Evolutionary conservation across 2,888 invertebrate genomes (phyloP).

Genomic region (Scaeva pyrastri): DNA sequence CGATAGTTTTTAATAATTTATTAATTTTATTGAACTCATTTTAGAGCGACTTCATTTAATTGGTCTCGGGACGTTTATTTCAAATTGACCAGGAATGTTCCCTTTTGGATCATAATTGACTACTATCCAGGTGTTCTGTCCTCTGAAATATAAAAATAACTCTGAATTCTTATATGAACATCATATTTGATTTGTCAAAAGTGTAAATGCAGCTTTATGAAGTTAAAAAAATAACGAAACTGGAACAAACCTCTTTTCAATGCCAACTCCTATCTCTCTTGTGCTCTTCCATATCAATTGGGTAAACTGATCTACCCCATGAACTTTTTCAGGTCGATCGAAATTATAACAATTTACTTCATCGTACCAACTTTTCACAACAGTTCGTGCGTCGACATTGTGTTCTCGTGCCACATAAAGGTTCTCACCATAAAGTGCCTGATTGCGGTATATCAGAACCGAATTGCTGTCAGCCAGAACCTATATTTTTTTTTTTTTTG

Average conservation of each 20-base stretch:
- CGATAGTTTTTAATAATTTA: too few relatives aligned
- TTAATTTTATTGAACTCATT: too few relatives aligned
- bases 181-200: too few relatives aligned
- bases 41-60: not conserved
- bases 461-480: slow-evolving; percentile 51
- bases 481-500: too few relatives aligned
- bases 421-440: slow-evolving; percentile 93
- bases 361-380: slow-evolving; percentile 92
- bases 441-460: slow-evolving; percentile 88
- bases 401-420: slow-evolving; percentile 91
- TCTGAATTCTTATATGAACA: too few relatives aligned
- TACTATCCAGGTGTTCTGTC: slow-evolving; percentile 14
- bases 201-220: too few relatives aligned
- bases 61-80: not conserved
- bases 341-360: slow-evolving; percentile 90
- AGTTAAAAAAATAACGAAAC: not conserved
- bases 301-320: slow-evolving; percentile 91
- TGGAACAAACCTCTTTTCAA: slow-evolving; percentile 83
- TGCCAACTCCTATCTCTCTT: slow-evolving; percentile 90
- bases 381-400: slow-evolving; percentile 87
- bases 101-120: slow-evolving; percentile 36
- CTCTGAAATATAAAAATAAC: slow-evolving; percentile 1
- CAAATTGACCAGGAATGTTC: not conserved
- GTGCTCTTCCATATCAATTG: slow-evolving; percentile 93
- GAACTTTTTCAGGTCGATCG: slow-evolving; percentile 86